phyloP scores from a whole-genome alignment of 2,797 vertebrate species.

The Lagorchestes hirsutus region DNA sequence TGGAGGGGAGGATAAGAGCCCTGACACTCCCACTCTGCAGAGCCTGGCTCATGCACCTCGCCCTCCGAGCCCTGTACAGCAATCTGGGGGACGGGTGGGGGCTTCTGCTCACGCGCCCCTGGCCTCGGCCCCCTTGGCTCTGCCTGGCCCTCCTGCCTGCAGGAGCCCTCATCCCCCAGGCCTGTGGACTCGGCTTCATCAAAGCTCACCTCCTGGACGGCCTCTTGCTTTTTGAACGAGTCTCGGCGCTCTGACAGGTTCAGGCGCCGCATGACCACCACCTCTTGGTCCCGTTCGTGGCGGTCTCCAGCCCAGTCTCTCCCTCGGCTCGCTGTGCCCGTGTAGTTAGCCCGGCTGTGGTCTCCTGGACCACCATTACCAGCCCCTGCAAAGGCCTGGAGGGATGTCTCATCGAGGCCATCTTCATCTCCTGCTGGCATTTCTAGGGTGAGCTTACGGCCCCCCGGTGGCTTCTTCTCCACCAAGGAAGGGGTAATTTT shows the following conservation, averaged over 20 bases:
- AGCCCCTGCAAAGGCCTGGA: constrained; percentile 65
- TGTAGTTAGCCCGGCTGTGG: constrained; percentile 76
- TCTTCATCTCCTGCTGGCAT: constrained; percentile 85
- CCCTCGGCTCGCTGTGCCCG: constrained; percentile 84
- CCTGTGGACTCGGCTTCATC: constrained; percentile 89
- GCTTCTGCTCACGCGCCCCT: constrained; percentile 77
- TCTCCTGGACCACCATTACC: constrained; percentile 40
- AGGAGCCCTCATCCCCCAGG: constrained; percentile 4
- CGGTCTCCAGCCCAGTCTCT: constrained; percentile 82
- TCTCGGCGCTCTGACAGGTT: constrained; percentile 96
- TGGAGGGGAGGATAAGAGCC: constrained; percentile 60
- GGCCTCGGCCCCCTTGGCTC: constrained; percentile 5
- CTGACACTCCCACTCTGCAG: constrained; percentile 89
- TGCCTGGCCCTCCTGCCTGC: constrained; percentile 16
- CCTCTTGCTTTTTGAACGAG: constrained; percentile 99
- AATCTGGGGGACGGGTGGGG: constrained; percentile 91
- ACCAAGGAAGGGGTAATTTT: constrained; percentile 90
- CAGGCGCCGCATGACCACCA: constrained; percentile 96
- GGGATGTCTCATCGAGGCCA: constrained; percentile 61
- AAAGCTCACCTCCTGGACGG: constrained; percentile 98
- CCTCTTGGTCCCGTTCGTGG: constrained; percentile 90
- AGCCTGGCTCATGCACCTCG: constrained; percentile 85
- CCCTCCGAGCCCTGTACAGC: constrained; percentile 94
- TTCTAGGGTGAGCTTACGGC: constrained; percentile 87
- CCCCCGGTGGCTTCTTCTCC: constrained; percentile 87